These are phyloP conservation scores for Erinaceus europaeus DNA, from an alignment of 2,113 vertebrate genomes.

Conservation along the genomic window DNA sequence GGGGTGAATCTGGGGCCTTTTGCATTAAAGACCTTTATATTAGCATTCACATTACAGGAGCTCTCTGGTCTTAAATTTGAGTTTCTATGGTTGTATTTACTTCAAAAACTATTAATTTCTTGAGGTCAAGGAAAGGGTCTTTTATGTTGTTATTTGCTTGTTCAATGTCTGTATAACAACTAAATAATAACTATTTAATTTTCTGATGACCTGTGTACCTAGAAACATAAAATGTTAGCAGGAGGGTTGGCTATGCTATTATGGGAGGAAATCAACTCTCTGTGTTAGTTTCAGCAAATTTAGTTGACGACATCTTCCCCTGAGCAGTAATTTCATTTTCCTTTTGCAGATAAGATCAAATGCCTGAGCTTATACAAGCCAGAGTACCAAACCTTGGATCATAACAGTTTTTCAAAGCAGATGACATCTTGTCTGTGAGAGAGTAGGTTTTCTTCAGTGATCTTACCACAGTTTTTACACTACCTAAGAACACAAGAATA, in stretches of 20 bases:
- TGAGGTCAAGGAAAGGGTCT: background rate
- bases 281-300: background rate
- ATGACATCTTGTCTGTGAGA: background rate
- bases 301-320: background rate
- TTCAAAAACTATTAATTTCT: background rate
- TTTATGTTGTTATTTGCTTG: background rate
- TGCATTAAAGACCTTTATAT: background rate
- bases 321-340: background rate
- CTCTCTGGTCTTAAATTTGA: background rate
- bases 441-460: background rate
- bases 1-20: background rate
- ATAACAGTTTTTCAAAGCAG: background rate
- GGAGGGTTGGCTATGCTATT: background rate
- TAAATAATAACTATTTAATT: background rate
- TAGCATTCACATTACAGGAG: background rate
- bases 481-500: background rate
- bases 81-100: background rate
- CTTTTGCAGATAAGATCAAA: background rate
- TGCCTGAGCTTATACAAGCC: background rate
- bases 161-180: background rate
- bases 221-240: background rate
- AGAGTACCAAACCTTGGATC: background rate
- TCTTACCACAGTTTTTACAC: background rate
- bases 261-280: background rate
- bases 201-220: background rate